Base-by-base conservation (phyloP, 2,797 vertebrate genomes). In the Threskiornis aethiopicus region DNA sequence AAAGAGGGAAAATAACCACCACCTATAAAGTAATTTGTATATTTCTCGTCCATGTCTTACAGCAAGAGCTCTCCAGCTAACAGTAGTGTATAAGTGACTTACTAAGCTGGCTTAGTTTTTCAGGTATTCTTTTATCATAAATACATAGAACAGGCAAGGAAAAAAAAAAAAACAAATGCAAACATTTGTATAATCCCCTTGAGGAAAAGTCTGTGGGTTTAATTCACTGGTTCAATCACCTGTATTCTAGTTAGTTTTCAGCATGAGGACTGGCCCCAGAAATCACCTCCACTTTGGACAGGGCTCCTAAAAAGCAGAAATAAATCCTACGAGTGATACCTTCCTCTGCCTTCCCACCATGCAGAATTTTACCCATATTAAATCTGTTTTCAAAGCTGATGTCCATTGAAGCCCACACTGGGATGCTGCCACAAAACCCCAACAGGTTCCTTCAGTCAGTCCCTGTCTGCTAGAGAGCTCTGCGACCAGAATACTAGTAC, bases 301-400 rank as follows among this genome's bases (percentile, higher is more conserved):
- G 44, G 37, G 29, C n/a, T 84, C 29, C 73, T 62, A 33, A 66
- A 52, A 46, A 64, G 33, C 54, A 69, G 41, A 61, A 90, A 35
- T 25, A 76, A 76, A 67, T 16, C 41, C 39, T 33, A 29, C 0
- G 0, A 47, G 16, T 0, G 3, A 29, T 31, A 42, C 41, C 14
- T n/a, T 35, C 21, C 46, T 72, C 37, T 71, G 69, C 51, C 29
- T 69, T 67, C n/a, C 33, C 14, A 9, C 5, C 3, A 9, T 2
- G 12, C 1, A 22, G 55, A 37, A 29, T 28, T 26, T 14, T 21
- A 64, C 25, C 29, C 24, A 3, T 2, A 58, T 9, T 24, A 44
- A 24, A 66, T 41, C 35, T 29, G 10, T 46, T 73, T 59, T 29
- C 51, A 31, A 67, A 78, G 69, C 33, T 46, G 57, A 55, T n/a